Evolutionary conservation across 2,797 vertebrate species (phyloP).

Genomic region (Macroramphosus scolopax): DNA sequence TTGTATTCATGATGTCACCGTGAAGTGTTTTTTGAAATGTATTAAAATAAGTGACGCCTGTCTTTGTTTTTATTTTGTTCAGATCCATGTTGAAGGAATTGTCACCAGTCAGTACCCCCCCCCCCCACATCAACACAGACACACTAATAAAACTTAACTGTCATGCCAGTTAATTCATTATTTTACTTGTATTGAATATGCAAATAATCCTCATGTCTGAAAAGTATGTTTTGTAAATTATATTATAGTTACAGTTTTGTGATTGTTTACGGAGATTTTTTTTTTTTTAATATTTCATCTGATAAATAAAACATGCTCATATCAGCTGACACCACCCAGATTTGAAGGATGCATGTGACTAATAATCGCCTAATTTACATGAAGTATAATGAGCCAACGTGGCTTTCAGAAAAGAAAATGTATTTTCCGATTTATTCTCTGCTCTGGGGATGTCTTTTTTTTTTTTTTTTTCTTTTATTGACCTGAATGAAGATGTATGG

Average conservation of each 20-base stretch:
- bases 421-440: slow-evolving; percentile 43
- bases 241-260: no score
- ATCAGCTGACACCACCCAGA: slow-evolving; percentile 5
- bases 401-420: slow-evolving; percentile 27
- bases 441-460: slow-evolving; percentile 41
- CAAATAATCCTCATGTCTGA: no score
- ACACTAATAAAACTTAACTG: slow-evolving; percentile 1
- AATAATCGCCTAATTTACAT: slow-evolving; percentile 25
- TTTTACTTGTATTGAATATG: slow-evolving; percentile 7
- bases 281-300: no score
- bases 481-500: slow-evolving; percentile 69
- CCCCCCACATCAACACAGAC: slow-evolving; percentile 13
- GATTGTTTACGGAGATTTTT: no score
- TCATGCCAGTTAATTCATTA: slow-evolving; percentile 1
- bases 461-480: slow-evolving; percentile 60
- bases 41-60: slow-evolving; percentile 33
- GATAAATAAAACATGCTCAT: no score
- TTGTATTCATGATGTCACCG: no score
- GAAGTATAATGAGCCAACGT: slow-evolving; percentile 16
- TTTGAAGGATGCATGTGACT: slow-evolving; percentile 1
- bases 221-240: no score
- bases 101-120: slow-evolving; percentile 36
- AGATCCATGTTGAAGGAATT: slow-evolving; percentile 37
- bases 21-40: slow-evolving; percentile 4
- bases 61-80: slow-evolving; percentile 46